Evolutionary conservation across 2,113 vertebrate genomes (phyloP).

Genomic region (Serinus canaria): DNA sequence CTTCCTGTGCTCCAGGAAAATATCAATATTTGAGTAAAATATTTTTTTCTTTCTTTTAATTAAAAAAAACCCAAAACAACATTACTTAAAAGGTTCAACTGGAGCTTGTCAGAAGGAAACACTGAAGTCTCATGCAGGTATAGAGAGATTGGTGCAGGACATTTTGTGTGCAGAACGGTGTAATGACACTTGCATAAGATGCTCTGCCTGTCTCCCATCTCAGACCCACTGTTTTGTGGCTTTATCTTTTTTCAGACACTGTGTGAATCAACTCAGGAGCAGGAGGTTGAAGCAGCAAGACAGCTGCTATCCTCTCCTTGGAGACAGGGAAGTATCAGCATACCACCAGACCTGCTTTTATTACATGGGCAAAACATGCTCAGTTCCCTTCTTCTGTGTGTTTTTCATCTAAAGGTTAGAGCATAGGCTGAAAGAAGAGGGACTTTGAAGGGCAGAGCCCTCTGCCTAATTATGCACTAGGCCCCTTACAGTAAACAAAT

Average conservation of each 20-base stretch:
- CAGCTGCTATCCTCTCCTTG: conserved; percentile 30
- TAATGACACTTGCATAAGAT: neutral
- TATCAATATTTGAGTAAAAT: accelerated
- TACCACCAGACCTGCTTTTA: conserved; percentile 4
- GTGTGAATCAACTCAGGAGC: neutral
- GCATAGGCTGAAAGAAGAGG: neutral
- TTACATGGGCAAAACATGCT: neutral
- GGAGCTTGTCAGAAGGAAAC: neutral
- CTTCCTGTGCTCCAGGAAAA: neutral
- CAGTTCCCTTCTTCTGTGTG: neutral
- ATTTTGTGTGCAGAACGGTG: neutral
- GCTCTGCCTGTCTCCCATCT: neutral
- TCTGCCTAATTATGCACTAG: neutral
- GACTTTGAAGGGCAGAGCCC: neutral
- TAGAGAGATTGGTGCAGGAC: neutral
- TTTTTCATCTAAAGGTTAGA: neutral
- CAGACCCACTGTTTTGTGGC: accelerated
- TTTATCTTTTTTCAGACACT: neutral
- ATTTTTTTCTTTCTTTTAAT: neutral
- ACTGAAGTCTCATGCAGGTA: accelerated
- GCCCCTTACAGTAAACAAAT: neutral
- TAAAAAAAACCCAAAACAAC: neutral
- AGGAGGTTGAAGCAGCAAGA: conserved; percentile 1
- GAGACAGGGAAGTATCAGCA: neutral
- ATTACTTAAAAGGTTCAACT: neutral